These are phyloP conservation scores for Arctopsyche grandis DNA, from an alignment of 1,140 invertebrate genomes.

Conservation along the genomic window DNA sequence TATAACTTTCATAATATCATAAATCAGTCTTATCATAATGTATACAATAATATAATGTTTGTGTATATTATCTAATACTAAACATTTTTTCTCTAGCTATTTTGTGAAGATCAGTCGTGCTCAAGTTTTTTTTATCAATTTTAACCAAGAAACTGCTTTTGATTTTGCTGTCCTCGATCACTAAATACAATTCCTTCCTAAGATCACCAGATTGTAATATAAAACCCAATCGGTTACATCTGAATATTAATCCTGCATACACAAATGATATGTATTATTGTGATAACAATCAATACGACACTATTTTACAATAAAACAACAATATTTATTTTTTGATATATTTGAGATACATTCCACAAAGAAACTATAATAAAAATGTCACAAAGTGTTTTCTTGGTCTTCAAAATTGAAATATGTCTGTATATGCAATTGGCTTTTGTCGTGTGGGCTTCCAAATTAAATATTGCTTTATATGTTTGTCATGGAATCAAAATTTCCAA, in stretches of 20 bases:
- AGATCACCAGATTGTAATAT: too few species aligned
- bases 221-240: neutral
- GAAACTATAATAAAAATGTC: too few species aligned
- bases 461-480: slow-evolving; percentile 39
- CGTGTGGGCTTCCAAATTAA: slow-evolving; percentile 41
- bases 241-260: neutral
- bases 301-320: too few species aligned
- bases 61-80: too few species aligned
- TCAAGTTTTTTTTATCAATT: neutral
- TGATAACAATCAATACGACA: too few species aligned
- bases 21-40: too few species aligned
- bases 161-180: neutral
- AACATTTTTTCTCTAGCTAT: slow-evolving; percentile 16
- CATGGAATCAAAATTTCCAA: slow-evolving; percentile 1
- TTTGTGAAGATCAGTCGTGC: neutral
- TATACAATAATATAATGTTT: too few species aligned
- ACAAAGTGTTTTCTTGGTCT: slow-evolving; percentile 25
- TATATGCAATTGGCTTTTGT: slow-evolving; percentile 43
- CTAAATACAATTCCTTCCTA: neutral
- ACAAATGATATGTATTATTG: too few species aligned
- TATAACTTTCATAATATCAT: too few species aligned
- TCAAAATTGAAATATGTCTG: slow-evolving; percentile 1
- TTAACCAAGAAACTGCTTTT: slow-evolving; percentile 24
- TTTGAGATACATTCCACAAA: too few species aligned
- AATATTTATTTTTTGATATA: too few species aligned